Conservation (phyloP, 2,888 invertebrate genomes). For the Drosophila nr. medialis region DNA sequence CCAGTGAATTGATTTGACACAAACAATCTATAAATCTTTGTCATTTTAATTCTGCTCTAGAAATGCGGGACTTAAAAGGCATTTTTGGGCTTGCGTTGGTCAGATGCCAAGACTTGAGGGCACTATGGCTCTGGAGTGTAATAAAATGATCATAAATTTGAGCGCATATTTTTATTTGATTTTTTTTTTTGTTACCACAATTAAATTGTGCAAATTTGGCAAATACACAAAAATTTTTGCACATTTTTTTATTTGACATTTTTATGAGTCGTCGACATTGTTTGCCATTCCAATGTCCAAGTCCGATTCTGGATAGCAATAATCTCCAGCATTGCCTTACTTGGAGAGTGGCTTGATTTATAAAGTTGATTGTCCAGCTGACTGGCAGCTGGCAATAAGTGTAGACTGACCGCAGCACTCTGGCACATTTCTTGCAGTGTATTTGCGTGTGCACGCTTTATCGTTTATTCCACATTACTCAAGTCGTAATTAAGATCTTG, state of each 20-base stretch:
- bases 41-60: slow-evolving; percentile 34
- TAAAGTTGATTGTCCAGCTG: slow-evolving; percentile 66
- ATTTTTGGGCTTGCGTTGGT: slow-evolving; percentile 48
- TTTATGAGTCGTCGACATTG: slow-evolving; percentile 63
- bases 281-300: slow-evolving; percentile 31
- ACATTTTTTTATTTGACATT: slow-evolving; percentile 74
- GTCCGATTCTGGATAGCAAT: slow-evolving; percentile 29
- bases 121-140: slow-evolving; percentile 36
- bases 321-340: slow-evolving; percentile 33
- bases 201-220: slow-evolving; percentile 77
- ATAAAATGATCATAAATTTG: slow-evolving; percentile 77
- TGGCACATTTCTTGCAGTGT: slow-evolving; percentile 62
- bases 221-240: slow-evolving; percentile 75
- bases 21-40: slow-evolving; percentile 57
- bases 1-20: slow-evolving; percentile 40
- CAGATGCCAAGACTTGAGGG: slow-evolving; percentile 52
- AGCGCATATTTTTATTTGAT: slow-evolving; percentile 24
- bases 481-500: slow-evolving; percentile 79
- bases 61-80: slow-evolving; percentile 43
- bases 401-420: slow-evolving; percentile 2
- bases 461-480: slow-evolving; percentile 79
- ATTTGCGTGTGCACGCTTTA: slow-evolving; percentile 78
- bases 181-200: slow-evolving; percentile 59
- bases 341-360: slow-evolving; percentile 62
- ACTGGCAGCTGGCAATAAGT: slow-evolving; percentile 37